Evolutionary conservation across 2,888 invertebrate genomes (phyloP).

Genomic region (Opisthograptis luteolata): DNA sequence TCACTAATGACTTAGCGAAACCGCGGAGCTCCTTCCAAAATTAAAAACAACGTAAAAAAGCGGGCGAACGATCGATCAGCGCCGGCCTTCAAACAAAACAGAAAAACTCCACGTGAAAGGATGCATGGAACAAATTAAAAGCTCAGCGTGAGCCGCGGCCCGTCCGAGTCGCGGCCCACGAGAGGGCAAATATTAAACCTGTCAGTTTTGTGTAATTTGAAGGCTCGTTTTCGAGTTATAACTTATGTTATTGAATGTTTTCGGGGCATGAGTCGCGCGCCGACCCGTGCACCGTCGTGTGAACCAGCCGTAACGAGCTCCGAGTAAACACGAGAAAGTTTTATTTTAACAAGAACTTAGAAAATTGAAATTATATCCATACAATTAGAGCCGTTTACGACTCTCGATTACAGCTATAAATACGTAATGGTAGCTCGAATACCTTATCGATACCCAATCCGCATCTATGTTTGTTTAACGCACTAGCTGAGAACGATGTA

Average conservation of each 20-base stretch:
- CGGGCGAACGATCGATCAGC: slow-evolving; percentile 80
- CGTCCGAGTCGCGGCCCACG: slow-evolving; percentile 51
- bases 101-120: slow-evolving; percentile 76
- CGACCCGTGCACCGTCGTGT: slow-evolving; percentile 57
- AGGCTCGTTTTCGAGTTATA: slow-evolving; percentile 75
- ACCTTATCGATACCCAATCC: slow-evolving; percentile 49
- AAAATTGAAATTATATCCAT: slow-evolving; percentile 65
- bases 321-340: slow-evolving; percentile 57
- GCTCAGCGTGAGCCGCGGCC: slow-evolving; percentile 78
- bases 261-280: slow-evolving; percentile 56
- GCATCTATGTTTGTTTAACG: slow-evolving; percentile 43
- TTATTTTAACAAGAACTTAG: slow-evolving; percentile 46
- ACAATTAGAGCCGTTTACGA: slow-evolving; percentile 60
- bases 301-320: slow-evolving; percentile 62
- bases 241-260: slow-evolving; percentile 81
- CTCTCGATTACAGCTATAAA: slow-evolving; percentile 53
- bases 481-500: slow-evolving; percentile 36
- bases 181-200: slow-evolving; percentile 81
- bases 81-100: slow-evolving; percentile 72
- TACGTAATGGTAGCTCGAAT: slow-evolving; percentile 46
- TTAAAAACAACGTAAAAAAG: slow-evolving; percentile 81
- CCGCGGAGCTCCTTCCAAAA: slow-evolving; percentile 73
- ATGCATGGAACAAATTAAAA: slow-evolving; percentile 83
- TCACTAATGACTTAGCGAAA: slow-evolving; percentile 82
- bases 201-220: slow-evolving; percentile 82